These are phyloP conservation scores for Sardina pilchardus DNA, from an alignment of 2,113 vertebrate genomes.

Conservation along the genomic window DNA sequence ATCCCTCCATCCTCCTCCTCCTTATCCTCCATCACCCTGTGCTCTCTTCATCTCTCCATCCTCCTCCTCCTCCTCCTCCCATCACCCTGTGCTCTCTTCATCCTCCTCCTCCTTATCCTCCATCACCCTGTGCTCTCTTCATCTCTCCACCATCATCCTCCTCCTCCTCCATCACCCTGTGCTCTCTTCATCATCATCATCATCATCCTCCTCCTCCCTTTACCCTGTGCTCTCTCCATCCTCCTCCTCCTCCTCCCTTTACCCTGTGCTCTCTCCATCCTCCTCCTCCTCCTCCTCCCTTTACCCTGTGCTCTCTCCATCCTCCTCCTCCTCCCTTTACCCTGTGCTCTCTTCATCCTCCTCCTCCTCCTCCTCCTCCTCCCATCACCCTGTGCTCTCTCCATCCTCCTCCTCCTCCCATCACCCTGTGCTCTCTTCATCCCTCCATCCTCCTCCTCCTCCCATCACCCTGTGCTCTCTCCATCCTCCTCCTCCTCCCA, in stretches of 20 bases:
- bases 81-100: not conserved
- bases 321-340: too few species aligned
- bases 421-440: not conserved
- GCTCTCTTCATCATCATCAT: too few species aligned
- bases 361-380: conserved; percentile 40
- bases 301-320: not conserved
- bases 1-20: conserved; percentile 41
- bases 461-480: conserved; percentile 34
- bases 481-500: conserved; percentile 41
- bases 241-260: conserved; percentile 40
- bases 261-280: too few species aligned
- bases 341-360: conserved; percentile 38
- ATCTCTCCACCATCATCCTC: too few species aligned
- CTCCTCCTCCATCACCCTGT: conserved; percentile 12
- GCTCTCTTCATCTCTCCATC: too few species aligned
- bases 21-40: conserved; percentile 21
- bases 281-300: too few species aligned
- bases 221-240: conserved; percentile 37
- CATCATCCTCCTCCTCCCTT: too few species aligned
- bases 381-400: too few species aligned
- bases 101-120: conserved; percentile 40
- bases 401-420: too few species aligned
- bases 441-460: too few species aligned
- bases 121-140: too few species aligned
- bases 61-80: too few species aligned